Conservation (phyloP, 1,140 invertebrate species). For the Drosophila sulfurigaster region DNA sequence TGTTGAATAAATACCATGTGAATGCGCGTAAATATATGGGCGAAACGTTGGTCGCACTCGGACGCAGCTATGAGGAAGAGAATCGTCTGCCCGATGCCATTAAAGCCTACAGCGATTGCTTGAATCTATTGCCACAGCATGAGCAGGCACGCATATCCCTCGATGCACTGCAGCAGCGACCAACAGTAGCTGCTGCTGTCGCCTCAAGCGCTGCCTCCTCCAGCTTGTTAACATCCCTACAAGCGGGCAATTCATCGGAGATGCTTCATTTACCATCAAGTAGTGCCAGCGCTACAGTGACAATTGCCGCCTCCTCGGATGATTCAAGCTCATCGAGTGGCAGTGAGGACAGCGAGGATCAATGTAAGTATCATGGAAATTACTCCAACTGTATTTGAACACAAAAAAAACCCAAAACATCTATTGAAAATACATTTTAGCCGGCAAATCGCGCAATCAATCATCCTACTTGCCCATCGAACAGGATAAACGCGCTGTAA, state of each 20-base stretch:
- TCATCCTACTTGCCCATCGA: constrained; percentile 85
- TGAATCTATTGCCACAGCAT: constrained; percentile 92
- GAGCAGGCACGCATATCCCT: constrained; percentile 93
- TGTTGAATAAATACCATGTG: constrained; percentile 94
- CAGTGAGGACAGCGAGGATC: constrained; percentile 54
- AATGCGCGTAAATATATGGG: constrained; percentile 98
- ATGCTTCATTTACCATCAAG: constrained; percentile 25
- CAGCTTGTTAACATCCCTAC: constrained; percentile 6
- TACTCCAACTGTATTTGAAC: background rate
- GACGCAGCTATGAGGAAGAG: constrained; percentile 93
- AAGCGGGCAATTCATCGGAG: constrained; percentile 18
- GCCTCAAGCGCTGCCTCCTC: background rate
- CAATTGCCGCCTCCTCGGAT: constrained; percentile 46
- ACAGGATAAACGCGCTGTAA: constrained; percentile 69
- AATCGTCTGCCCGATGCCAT: constrained; percentile 94
- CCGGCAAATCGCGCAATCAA: constrained; percentile 84
- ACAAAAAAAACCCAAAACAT: background rate
- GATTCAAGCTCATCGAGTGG: constrained; percentile 67
- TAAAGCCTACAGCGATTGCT: constrained; percentile 93
- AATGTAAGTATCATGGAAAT: constrained; percentile 46
- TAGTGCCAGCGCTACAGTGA: background rate
- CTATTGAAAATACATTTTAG: constrained; percentile 41
- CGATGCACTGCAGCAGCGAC: constrained; percentile 85
- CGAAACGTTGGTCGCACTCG: constrained; percentile 94
- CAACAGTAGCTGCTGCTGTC: background rate